phyloP scores from a whole-genome alignment of 2,888 invertebrate species.

The Hofmannophila pseudospretella region DNA sequence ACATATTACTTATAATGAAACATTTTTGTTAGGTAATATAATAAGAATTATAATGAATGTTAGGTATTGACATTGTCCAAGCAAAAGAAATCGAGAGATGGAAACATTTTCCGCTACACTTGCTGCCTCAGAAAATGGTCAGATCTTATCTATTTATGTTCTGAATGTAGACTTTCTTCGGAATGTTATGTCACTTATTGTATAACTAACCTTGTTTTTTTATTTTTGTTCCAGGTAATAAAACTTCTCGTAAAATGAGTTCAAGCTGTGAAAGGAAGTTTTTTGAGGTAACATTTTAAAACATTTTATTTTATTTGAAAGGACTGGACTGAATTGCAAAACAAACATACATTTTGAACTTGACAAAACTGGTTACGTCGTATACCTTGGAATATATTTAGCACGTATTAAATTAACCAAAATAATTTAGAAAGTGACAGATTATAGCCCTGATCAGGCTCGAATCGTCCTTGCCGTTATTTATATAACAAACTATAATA shows the following conservation, averaged over 20 bases:
- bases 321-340: too few species aligned
- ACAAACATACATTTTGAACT: too few species aligned
- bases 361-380: too few species aligned
- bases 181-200: constrained; percentile 3
- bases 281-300: too few species aligned
- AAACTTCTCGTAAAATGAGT: constrained; percentile 18
- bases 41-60: neutral
- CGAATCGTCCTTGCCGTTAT: constrained; percentile 1
- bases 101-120: too few species aligned
- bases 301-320: too few species aligned
- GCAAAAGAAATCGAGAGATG: too few species aligned
- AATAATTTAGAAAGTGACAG: neutral
- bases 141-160: neutral
- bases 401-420: too few species aligned
- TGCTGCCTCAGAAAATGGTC: too few species aligned
- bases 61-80: too few species aligned
- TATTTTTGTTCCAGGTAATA: constrained; percentile 44
- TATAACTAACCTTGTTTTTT: constrained; percentile 11
- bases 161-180: neutral
- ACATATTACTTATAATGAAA: neutral
- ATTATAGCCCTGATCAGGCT: constrained; percentile 10
- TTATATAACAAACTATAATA: neutral
- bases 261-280: too few species aligned
- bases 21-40: neutral
- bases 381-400: too few species aligned